Evolutionary conservation across 2,888 invertebrate genomes (phyloP).

Genomic region (Ashinkailepas kermadecensis): DNA sequence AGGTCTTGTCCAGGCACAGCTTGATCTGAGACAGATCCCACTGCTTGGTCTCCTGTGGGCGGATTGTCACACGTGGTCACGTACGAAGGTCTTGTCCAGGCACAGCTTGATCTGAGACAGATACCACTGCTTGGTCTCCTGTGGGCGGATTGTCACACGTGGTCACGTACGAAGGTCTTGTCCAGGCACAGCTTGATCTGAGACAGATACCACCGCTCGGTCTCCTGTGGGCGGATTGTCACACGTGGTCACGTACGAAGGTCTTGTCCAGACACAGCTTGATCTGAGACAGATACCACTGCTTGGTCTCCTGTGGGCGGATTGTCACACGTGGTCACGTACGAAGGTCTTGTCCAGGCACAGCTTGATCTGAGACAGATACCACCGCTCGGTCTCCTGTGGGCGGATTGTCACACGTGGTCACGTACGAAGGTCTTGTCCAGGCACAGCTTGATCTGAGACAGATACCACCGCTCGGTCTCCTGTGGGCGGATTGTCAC

Average conservation of each 20-base stretch:
- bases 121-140: slow-evolving; percentile 30
- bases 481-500: too few species aligned
- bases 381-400: slow-evolving; percentile 31
- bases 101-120: slow-evolving; percentile 66
- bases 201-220: slow-evolving; percentile 42
- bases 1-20: slow-evolving; percentile 54
- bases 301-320: slow-evolving; percentile 31
- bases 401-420: neutral
- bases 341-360: slow-evolving; percentile 62
- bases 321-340: too few species aligned
- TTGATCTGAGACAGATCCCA: slow-evolving; percentile 55
- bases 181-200: slow-evolving; percentile 69
- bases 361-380: slow-evolving; percentile 60
- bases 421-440: slow-evolving; percentile 38
- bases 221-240: slow-evolving; percentile 29
- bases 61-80: neutral
- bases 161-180: slow-evolving; percentile 55
- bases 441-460: slow-evolving; percentile 65
- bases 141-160: too few species aligned
- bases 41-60: slow-evolving; percentile 30
- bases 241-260: neutral
- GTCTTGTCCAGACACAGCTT: slow-evolving; percentile 57
- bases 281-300: slow-evolving; percentile 52
- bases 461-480: slow-evolving; percentile 40
- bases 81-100: slow-evolving; percentile 42